Evolutionary conservation across 2,888 invertebrate species (phyloP), one percentile per base, ranked within the genome.

Genomic region (Pseudanteris insignis): DNA sequence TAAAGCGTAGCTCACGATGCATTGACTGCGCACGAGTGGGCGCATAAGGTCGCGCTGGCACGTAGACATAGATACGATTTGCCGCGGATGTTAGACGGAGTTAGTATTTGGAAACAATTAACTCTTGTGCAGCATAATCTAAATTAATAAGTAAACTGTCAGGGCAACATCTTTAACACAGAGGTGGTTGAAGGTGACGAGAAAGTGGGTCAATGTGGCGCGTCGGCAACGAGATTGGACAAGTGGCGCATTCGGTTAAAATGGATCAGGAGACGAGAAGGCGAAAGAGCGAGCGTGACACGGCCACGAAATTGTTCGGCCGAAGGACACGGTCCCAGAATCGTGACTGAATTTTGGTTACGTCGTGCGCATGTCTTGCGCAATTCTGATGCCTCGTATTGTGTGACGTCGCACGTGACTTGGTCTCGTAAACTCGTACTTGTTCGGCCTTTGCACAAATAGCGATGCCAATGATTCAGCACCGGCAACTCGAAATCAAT

Each of bases 101-200:
- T 40, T 25, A 59, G 51, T 58, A 50, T 67, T 69, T 63, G 62
- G 61, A 63, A 66, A 69, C 77, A 78, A 78, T 78, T 78, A 78
- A 75, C 78, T 78, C 78, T 75, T 77, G 67, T 66, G 62, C 68
- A 70, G 73, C 77, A 78, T 78, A 77, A 78, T 77, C 75, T 76
- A 76, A 77, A 78, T 78, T 77, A 78, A 78, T 78, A 78, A 78
- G 76, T 76, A 77, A 78, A 75, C 64, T 72, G 70, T 69, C 73
- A 78, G 77, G 77, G 51, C 61, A 77, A 66, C 67, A 78, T 75
- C 65, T 65, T 37, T 41, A 28, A 13, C 29, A 48, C 50, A 62
- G 75, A 73, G 76, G 75, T 77, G 65, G 61, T 58, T 44, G 57
- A 51, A 64, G 21, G 21, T 21, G 21, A 3, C 21, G 21, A 21